A percentile compares a stretch with the other conserved stretches of the same genome.
Evolutionary conservation across 2,797 vertebrate species (phyloP).

Genomic region (Rhincodon typus): DNA sequence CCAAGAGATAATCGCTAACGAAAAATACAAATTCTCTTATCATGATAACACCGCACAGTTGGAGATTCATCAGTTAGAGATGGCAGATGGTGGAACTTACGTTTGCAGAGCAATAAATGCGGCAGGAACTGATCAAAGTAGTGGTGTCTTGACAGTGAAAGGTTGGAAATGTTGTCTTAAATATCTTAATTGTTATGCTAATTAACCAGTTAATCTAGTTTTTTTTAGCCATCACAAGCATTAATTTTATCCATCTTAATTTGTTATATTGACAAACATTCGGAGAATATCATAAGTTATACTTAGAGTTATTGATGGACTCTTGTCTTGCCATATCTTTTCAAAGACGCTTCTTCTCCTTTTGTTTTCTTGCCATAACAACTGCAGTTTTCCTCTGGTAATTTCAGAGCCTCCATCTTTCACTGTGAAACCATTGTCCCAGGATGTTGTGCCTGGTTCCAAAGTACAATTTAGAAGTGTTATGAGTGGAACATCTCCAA

Average conservation of each 20-base stretch:
- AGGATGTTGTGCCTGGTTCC: conserved; percentile 77
- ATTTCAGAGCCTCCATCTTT: conserved; percentile 85
- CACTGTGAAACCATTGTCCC: conserved; percentile 70
- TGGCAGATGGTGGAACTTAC: conserved; percentile 80
- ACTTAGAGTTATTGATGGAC: background rate
- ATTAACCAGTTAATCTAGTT: background rate
- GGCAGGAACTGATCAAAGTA: conserved; percentile 85
- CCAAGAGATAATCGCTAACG: conserved; percentile 65
- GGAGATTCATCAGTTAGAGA: conserved; percentile 71
- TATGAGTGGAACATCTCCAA: conserved; percentile 82
- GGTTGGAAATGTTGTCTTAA: conserved; percentile 57
- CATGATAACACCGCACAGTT: conserved; percentile 78
- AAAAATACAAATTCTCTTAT: conserved; percentile 73
- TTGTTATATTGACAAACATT: background rate
- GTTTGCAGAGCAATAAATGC: conserved; percentile 86
- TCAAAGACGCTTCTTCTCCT: background rate
- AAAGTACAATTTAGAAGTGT: conserved; percentile 72
- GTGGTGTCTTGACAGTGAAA: conserved; percentile 87
- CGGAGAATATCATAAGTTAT: background rate
- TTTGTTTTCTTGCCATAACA: conserved; percentile 42
- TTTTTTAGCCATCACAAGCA: background rate
- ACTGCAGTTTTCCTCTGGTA: conserved; percentile 48
- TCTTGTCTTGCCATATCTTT: background rate
- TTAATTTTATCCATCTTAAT: conserved; percentile 2
- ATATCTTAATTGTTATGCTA: conserved; percentile 33